Base-by-base conservation (phyloP, 2,113 vertebrate species). In the Vidua chalybeata region DNA sequence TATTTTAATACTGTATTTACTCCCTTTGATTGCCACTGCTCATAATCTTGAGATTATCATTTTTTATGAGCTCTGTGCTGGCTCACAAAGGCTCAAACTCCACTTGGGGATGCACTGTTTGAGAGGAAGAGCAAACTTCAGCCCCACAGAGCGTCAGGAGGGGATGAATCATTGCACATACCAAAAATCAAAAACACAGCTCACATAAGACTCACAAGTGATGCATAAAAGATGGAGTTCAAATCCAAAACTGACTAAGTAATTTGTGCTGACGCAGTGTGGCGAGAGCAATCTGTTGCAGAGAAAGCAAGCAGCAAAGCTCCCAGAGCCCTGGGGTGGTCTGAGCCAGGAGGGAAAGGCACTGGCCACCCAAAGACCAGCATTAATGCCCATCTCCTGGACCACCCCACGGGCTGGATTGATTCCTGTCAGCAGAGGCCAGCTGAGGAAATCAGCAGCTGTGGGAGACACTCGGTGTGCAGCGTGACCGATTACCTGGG, bases 391-490 rank as follows among this genome's bases (percentile, higher is more conserved):
- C 52, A 9, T 89, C 95, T 94, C 76, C 87, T 49, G 78, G 64
- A 89, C 19, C 68, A 61, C 55, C 89, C 41, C 35, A 87, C 17
- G 10, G 46, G 61, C 62, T 94, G 72, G 35, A 89, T 95, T 71
- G 93, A 72, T 95, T 94, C 18, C 51, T 90, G 69, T 46, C 87
- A 91, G 64, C 51, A 59, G 37, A 71, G 64, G 24, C 48, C 1
- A 89, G 51, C 28, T 58, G 4, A 90, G 79, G 52, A 89, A 62
- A 76, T 46, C 74, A 75, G 71, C 94, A 97, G 77, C 95, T 97
- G 94, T 97, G 78, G 82, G 41, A 93, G 85, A 84, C 90, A 62
- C 64, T 61, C 55, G 1, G 33, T 37, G 58, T 68, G 94, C 89
- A 80, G 94, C 68, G 28, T 87, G 94, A 12, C 84, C 33, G 9